Evolutionary conservation across 2,888 invertebrate species (phyloP).

Genomic region (Hypena proboscidalis): DNA sequence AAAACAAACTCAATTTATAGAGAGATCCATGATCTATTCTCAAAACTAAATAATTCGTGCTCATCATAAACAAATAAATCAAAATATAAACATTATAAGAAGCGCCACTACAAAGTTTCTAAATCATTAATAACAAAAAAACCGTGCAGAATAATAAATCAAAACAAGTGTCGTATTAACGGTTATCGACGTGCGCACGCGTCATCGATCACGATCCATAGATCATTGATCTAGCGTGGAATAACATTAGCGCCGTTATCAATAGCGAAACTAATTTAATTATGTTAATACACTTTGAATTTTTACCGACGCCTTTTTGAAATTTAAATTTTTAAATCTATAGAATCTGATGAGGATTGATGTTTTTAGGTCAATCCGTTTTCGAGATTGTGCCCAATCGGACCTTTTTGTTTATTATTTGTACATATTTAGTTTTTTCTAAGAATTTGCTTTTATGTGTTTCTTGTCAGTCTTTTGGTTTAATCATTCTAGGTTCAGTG

Average conservation of each 20-base stretch:
- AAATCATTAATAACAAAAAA: slow-evolving; percentile 22
- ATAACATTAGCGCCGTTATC: slow-evolving; percentile 46
- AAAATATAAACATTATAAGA: slow-evolving; percentile 3
- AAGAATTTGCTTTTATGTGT: too few species aligned
- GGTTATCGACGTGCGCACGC: slow-evolving; percentile 49
- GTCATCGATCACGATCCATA: slow-evolving; percentile 58
- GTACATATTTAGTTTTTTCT: too few species aligned
- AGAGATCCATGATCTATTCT: too few species aligned
- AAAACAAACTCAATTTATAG: too few species aligned
- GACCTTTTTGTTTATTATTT: too few species aligned
- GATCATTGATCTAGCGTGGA: slow-evolving; percentile 57
- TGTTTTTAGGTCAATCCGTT: slow-evolving; percentile 25
- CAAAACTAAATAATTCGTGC: background rate
- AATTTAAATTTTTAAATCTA: slow-evolving; percentile 4
- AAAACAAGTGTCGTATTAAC: slow-evolving; percentile 51
- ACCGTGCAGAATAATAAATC: slow-evolving; percentile 28
- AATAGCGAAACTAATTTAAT: slow-evolving; percentile 30
- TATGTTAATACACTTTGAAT: slow-evolving; percentile 18
- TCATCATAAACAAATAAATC: background rate
- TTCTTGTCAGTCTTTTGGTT: too few species aligned
- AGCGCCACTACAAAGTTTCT: slow-evolving; percentile 9
- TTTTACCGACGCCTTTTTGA: slow-evolving; percentile 20
- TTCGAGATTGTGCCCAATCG: too few species aligned
- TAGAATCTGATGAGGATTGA: slow-evolving; percentile 1
- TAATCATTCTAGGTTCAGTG: too few species aligned